These are phyloP conservation scores for Drosophila murphyi DNA, from an alignment of 1,140 invertebrate genomes.

Conservation along the genomic window DNA sequence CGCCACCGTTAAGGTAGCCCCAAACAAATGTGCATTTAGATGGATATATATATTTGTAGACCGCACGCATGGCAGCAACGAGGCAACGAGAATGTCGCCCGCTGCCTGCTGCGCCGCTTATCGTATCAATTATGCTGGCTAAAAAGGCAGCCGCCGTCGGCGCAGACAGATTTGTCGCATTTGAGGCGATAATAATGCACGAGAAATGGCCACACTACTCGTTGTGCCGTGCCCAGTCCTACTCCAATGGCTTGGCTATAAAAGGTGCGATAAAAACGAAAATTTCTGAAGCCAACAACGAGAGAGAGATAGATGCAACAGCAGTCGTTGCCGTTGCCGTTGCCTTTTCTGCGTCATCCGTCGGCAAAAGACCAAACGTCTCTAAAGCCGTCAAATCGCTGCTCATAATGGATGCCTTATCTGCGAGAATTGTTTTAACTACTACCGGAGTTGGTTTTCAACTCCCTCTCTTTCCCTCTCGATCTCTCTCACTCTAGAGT, in stretches of 20 bases:
- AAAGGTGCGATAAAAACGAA: conserved; percentile 82
- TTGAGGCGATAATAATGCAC: conserved; percentile 77
- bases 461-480: conserved; percentile 30
- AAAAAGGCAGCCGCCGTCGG: conserved; percentile 66
- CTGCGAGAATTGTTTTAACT: conserved; percentile 80
- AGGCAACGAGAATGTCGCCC: conserved; percentile 28
- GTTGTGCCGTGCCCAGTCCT: not conserved
- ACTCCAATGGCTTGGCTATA: conserved; percentile 58
- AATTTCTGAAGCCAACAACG: conserved; percentile 74
- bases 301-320: conserved; percentile 33
- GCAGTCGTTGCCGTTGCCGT: conserved; percentile 1
- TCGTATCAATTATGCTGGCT: conserved; percentile 75
- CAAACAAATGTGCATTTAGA: conserved; percentile 1
- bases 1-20: conserved; percentile 72
- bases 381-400: conserved; percentile 80
- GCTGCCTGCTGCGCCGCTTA: conserved; percentile 39
- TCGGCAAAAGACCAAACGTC: conserved; percentile 77
- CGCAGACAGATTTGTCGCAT: conserved; percentile 80
- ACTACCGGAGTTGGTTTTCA: conserved; percentile 78
- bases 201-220: conserved; percentile 60
- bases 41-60: conserved; percentile 34
- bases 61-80: conserved; percentile 53
- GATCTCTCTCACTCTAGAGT: conserved; percentile 36
- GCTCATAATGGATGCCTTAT: conserved; percentile 83
- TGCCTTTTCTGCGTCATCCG: conserved; percentile 54